Percentiles rank a stretch among this genome's conserved stretches.
Evolutionary conservation across 1,140 invertebrate genomes (phyloP).

Genomic region (Apis mellifera): DNA sequence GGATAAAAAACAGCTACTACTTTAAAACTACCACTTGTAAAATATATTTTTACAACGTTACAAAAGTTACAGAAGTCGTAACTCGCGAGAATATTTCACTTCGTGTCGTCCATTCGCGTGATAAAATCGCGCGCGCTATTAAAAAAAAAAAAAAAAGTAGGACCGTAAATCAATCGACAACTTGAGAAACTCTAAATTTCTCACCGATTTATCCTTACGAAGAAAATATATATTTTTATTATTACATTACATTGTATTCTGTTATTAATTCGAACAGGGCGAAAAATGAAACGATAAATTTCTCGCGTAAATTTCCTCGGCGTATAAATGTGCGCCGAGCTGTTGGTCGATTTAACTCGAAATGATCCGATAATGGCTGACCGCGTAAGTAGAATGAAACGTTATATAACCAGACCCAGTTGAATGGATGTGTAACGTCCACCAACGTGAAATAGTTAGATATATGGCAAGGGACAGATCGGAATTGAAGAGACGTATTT

Average conservation of each 20-base stretch:
- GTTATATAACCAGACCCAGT: not conserved
- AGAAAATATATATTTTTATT: no score
- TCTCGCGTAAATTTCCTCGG: not conserved
- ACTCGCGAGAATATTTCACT: not conserved
- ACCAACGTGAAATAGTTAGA: not conserved
- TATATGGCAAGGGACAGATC: not conserved
- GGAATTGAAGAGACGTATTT: not conserved
- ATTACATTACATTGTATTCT: no score
- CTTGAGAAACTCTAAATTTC: not conserved
- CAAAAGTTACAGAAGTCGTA: not conserved
- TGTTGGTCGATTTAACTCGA: conserved; percentile 2
- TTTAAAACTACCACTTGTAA: not conserved
- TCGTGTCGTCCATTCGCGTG: no score
- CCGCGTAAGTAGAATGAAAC: not conserved
- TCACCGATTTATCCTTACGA: no score
- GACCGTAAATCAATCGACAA: not conserved
- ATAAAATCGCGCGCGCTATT: not conserved
- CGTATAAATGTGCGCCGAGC: not conserved
- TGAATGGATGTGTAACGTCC: not conserved
- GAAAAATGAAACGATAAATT: no score
- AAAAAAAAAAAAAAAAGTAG: not conserved
- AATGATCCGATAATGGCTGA: not conserved
- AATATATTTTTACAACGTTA: not conserved
- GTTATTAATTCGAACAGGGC: no score
- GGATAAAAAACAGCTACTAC: no score